Conservation (phyloP, 2,113 vertebrate species). For the Probosciger aterrimus region DNA sequence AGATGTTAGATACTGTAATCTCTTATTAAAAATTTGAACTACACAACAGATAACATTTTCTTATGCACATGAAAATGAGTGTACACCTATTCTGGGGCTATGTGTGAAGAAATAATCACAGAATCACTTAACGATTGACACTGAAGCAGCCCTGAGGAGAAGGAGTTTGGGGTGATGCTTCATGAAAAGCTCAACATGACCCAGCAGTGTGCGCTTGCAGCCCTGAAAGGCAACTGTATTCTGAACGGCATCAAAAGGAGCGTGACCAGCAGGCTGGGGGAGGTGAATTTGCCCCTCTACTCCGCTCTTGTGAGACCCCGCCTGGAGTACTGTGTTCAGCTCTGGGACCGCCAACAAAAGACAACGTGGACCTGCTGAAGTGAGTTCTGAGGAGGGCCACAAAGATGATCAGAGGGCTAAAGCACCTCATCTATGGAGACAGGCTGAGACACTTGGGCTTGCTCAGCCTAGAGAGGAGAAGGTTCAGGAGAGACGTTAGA, state of each 20-base stretch:
- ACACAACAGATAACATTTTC: neutral
- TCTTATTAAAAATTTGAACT: neutral
- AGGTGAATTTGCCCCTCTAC: neutral
- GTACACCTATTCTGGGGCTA: neutral
- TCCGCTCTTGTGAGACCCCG: neutral
- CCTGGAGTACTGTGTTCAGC: accelerated
- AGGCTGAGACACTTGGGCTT: neutral
- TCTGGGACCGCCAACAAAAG: neutral
- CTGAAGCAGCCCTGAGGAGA: neutral
- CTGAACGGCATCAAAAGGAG: neutral
- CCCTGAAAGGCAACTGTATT: neutral
- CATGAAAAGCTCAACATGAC: neutral
- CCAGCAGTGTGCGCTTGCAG: neutral
- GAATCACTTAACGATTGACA: neutral
- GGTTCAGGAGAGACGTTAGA: neutral
- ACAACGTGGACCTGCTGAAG: accelerated
- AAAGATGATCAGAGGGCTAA: neutral
- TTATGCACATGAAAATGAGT: neutral
- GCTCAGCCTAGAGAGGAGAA: neutral
- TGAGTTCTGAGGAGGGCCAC: neutral
- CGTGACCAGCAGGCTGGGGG: accelerated
- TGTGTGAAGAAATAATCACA: neutral
- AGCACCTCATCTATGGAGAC: neutral
- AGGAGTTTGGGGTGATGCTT: accelerated
- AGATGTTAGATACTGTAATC: neutral